Conservation (phyloP, 2,113 vertebrate genomes). For the Zosterops japonicus region DNA sequence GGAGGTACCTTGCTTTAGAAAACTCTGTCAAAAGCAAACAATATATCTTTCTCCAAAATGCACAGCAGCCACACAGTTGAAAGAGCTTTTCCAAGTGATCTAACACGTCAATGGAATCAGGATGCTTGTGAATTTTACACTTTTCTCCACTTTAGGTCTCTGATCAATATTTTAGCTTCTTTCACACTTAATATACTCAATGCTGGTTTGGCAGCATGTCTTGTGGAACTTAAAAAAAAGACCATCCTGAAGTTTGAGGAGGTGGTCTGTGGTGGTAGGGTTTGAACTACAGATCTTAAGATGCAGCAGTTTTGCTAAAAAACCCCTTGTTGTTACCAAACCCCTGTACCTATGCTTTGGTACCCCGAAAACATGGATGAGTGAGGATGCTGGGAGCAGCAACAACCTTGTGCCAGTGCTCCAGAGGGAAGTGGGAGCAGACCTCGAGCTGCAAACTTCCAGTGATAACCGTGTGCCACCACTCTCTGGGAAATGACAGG, state of each 20-base stretch:
- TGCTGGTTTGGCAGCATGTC: background rate
- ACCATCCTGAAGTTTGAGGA: background rate
- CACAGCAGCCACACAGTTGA: constrained; percentile 20
- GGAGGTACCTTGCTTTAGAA: constrained; percentile 72
- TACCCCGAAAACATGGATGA: rapidly evolving
- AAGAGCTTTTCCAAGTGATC: constrained; percentile 17
- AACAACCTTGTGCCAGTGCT: background rate
- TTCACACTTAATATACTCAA: background rate
- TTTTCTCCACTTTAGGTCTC: background rate
- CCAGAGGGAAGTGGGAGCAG: background rate
- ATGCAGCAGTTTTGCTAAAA: background rate
- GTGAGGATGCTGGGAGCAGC: background rate
- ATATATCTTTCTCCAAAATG: constrained; percentile 63
- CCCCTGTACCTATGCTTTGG: background rate
- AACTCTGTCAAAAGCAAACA: constrained; percentile 69
- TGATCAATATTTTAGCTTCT: constrained; percentile 27
- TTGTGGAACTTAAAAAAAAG: background rate
- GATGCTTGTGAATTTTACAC: constrained; percentile 12
- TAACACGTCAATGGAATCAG: background rate
- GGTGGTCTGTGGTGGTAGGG: background rate
- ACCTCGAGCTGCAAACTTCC: background rate
- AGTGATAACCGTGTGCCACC: constrained; percentile 29
- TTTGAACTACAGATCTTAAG: background rate
- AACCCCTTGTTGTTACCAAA: background rate
- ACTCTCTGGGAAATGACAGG: constrained; percentile 20